Base-by-base conservation (phyloP, 1,140 invertebrate species). In the Dinoponera quadriceps region DNA sequence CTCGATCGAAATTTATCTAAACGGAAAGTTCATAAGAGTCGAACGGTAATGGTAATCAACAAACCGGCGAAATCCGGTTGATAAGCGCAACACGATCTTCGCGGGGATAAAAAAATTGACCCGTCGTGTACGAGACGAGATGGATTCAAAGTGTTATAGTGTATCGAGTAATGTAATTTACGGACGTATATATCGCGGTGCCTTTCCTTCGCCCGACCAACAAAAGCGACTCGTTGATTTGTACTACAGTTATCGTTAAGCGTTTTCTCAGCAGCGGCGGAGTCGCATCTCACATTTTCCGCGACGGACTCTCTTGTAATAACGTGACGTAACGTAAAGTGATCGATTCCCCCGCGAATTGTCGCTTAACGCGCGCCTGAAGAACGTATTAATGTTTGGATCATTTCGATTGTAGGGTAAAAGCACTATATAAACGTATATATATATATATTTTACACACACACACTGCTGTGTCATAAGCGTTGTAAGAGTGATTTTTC, bases 371-470 rank as follows among this genome's bases (percentile, higher is more conserved):
- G 22, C 27, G 14, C 22, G 22, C 27, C 48, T 38, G 33, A 78
- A 66, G 49, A 72, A 73, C 62, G 29, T 85, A 69, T 81, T 78
- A 88, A 78, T 71, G 87, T 88, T 88, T 88, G 86, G 87, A 88
- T 88, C 87, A 88, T 88, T 88, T 88, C 87, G 83, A 88, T 88
- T 88, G 83, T 88, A 83, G 74, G 72, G 87, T 87, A 87, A 80
- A 65, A 62, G 54, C 83, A 85, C 49, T 85, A 88, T 85, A 85
- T 88, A 85, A 80, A 73, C 60, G 29, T 82, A 84, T 38, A 72
- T 68, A 83, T 74, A 86, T 84, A 83, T 78, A 86, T 72, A 87
- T 87, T 83, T 29, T 88, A 88, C n/a, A n/a, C n/a, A n/a, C n/a
- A n/a, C n/a, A 27, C 75, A 80, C 65, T 83, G 72, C 68, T 88